These are phyloP conservation scores for Solenodon paradoxus DNA, from an alignment of 2,113 vertebrate species.

Conservation along the genomic window DNA sequence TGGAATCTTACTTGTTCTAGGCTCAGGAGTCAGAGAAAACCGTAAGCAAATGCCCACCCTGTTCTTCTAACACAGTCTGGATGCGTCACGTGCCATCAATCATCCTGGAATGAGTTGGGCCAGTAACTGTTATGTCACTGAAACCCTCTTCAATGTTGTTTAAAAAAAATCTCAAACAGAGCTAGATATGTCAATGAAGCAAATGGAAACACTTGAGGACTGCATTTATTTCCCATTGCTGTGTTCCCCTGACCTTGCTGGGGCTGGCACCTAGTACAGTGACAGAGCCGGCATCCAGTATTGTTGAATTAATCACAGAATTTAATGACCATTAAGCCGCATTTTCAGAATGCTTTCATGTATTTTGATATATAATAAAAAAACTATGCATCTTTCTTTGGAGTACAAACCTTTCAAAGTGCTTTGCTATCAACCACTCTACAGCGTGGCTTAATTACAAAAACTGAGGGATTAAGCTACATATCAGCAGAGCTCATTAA, in stretches of 20 bases:
- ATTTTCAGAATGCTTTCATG: conserved; percentile 1
- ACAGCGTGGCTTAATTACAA: neutral
- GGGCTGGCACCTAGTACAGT: neutral
- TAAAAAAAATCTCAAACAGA: conserved; percentile 16
- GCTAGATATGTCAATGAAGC: neutral
- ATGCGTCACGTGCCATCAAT: neutral
- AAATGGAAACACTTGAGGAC: neutral
- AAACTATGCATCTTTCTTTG: neutral
- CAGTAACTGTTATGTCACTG: neutral
- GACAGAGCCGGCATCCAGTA: neutral
- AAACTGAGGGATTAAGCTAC: neutral
- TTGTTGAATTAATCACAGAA: neutral
- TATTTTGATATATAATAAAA: conserved; percentile 16
- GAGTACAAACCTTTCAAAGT: neutral
- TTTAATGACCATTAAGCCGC: neutral
- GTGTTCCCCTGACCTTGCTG: neutral
- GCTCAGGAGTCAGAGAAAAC: neutral
- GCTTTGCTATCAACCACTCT: neutral
- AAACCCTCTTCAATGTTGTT: conserved; percentile 16
- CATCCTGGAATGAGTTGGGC: neutral
- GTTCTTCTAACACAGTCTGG: neutral
- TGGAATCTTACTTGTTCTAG: neutral
- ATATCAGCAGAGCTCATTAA: neutral
- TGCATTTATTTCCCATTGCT: neutral
- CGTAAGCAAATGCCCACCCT: neutral